phyloP scores from a whole-genome alignment of 2,888 invertebrate species.

The Drosophila crucigera region DNA sequence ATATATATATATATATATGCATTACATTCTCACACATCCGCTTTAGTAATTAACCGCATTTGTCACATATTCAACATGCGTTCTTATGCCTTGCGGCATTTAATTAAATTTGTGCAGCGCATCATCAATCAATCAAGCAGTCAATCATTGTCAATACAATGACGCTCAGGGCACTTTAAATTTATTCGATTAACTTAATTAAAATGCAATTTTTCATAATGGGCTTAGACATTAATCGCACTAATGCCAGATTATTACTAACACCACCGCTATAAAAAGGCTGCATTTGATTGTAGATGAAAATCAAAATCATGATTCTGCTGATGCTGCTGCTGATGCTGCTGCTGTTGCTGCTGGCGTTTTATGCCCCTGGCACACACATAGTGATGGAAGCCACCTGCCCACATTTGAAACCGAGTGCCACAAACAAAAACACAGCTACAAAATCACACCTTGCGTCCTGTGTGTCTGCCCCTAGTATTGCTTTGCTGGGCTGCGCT shows the following conservation, averaged over 20 bases:
- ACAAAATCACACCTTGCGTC: conserved; percentile 76
- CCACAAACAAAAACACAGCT: conserved; percentile 37
- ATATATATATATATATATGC: not conserved
- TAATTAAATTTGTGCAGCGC: conserved; percentile 48
- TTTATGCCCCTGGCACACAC: not conserved
- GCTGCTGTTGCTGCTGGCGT: not conserved
- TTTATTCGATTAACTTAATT: conserved; percentile 39
- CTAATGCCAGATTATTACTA: conserved; percentile 38
- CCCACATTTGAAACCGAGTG: conserved; percentile 60
- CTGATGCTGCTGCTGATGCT: not conserved
- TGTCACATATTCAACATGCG: not conserved
- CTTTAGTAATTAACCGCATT: conserved; percentile 19
- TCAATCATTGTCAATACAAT: conserved; percentile 16
- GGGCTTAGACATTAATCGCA: conserved; percentile 48
- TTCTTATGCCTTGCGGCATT: conserved; percentile 19
- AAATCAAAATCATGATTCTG: conserved; percentile 17
- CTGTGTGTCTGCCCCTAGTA: conserved; percentile 31
- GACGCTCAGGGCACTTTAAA: not conserved
- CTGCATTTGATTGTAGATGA: conserved; percentile 29
- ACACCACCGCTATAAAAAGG: not conserved
- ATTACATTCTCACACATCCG: not conserved
- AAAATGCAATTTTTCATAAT: conserved; percentile 61
- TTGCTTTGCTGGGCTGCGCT: not conserved
- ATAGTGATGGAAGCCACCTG: conserved; percentile 58
- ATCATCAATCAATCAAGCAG: conserved; percentile 32